Percentiles rank a stretch among this genome's conserved stretches.
These are phyloP conservation scores for Monopis laevigella DNA, from an alignment of 2,888 invertebrate species.

Conservation along the genomic window DNA sequence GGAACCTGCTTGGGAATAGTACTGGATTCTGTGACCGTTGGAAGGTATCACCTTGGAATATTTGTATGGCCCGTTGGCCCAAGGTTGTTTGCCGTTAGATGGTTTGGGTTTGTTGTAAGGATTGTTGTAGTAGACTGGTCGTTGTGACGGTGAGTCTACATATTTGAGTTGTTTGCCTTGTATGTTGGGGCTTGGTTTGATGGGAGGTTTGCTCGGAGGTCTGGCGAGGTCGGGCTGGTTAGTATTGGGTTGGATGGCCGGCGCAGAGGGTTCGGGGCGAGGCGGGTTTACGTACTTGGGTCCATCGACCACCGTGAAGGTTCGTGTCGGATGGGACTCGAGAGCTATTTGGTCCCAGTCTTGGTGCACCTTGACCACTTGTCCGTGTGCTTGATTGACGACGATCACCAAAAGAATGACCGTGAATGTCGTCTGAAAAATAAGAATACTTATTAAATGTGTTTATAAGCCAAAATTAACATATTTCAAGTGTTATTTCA, in stretches of 20 bases:
- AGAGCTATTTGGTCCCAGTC: constrained; percentile 44
- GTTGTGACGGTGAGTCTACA: constrained; percentile 30
- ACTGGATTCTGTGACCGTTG: constrained; percentile 11
- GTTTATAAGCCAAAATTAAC: too few relatives aligned
- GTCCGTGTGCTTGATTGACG: constrained; percentile 42
- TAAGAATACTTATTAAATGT: too few relatives aligned
- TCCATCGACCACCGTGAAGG: constrained; percentile 36
- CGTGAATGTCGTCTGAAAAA: constrained; percentile 57
- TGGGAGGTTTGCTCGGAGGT: constrained; percentile 47
- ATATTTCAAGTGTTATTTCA: too few relatives aligned
- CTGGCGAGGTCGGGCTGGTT: constrained; percentile 30
- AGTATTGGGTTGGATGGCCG: constrained; percentile 26
- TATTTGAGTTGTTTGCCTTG: constrained; percentile 21
- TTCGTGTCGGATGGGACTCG: constrained; percentile 35
- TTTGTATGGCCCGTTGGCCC: constrained; percentile 45
- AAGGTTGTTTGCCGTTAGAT: constrained; percentile 2
- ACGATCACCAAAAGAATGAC: constrained; percentile 55
- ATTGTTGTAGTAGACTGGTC: constrained; percentile 26
- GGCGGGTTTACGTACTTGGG: constrained; percentile 35
- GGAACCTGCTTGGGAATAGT: not conserved
- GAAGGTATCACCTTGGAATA: constrained; percentile 43
- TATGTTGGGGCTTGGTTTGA: constrained; percentile 31
- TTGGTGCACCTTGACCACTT: constrained; percentile 30
- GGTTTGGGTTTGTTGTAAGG: constrained; percentile 22
- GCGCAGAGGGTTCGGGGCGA: constrained; percentile 20